These are phyloP conservation scores for Irena cyanogastra DNA, from an alignment of 2,113 vertebrate genomes.

Conservation along the genomic window DNA sequence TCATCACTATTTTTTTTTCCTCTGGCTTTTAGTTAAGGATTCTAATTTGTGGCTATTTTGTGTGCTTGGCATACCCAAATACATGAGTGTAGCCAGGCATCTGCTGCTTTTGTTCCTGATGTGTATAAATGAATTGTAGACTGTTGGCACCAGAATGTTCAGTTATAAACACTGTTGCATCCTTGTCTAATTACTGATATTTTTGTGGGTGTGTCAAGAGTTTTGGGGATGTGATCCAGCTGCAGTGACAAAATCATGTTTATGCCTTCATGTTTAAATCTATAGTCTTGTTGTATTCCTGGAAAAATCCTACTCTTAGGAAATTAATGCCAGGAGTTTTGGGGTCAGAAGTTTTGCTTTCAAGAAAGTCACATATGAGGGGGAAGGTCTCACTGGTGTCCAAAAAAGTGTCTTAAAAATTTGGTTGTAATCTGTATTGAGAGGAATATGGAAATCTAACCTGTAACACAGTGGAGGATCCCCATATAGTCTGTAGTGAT, in stretches of 20 bases:
- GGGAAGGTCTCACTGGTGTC: neutral
- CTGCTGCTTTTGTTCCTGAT: slow-evolving; percentile 57
- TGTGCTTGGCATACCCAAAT: slow-evolving; percentile 34
- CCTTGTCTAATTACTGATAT: slow-evolving; percentile 43
- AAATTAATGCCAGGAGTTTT: neutral
- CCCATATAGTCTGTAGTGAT: neutral
- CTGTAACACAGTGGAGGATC: neutral
- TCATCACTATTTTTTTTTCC: neutral
- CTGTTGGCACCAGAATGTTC: slow-evolving; percentile 30
- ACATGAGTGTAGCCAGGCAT: slow-evolving; percentile 20
- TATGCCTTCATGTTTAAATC: neutral
- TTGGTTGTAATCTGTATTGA: neutral
- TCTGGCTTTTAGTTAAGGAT: slow-evolving; percentile 41
- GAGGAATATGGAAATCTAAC: neutral
- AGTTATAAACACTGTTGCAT: slow-evolving; percentile 8
- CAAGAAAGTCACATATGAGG: neutral
- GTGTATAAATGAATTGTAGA: slow-evolving; percentile 33
- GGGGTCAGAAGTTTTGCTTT: neutral
- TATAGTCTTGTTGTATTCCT: neutral
- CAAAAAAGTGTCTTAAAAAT: neutral
- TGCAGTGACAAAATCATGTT: slow-evolving; percentile 7
- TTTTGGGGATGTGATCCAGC: slow-evolving; percentile 29
- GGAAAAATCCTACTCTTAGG: neutral
- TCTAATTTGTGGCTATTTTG: slow-evolving; percentile 47
- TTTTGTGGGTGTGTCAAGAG: slow-evolving; percentile 40